A percentile compares a stretch with the other conserved stretches of the same genome.
phyloP scores from a whole-genome alignment of 2,888 invertebrate species.

The Drosophila niveifrons region DNA sequence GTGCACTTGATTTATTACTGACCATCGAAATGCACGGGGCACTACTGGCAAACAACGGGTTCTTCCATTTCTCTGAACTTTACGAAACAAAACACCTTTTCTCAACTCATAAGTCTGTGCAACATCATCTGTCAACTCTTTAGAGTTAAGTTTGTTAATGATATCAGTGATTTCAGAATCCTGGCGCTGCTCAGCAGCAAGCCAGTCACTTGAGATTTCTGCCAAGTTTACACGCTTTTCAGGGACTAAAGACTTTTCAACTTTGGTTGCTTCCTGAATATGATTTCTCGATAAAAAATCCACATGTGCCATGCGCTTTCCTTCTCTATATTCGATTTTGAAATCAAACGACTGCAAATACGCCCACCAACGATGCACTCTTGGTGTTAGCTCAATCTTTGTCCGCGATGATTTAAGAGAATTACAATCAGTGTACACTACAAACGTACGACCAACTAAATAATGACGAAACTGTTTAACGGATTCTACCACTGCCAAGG shows the following conservation, averaged over 20 bases:
- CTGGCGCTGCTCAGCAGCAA: slow-evolving; percentile 15
- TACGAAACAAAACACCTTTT: slow-evolving; percentile 7
- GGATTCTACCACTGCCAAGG: slow-evolving; percentile 43
- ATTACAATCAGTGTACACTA: slow-evolving; percentile 25
- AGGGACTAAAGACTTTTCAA: slow-evolving; percentile 5
- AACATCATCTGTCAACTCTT: slow-evolving; percentile 12
- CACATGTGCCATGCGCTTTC: slow-evolving; percentile 5
- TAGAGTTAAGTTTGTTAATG: slow-evolving; percentile 7
- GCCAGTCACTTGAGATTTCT: slow-evolving; percentile 33
- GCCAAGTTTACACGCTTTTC: slow-evolving; percentile 17
- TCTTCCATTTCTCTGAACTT: background rate
- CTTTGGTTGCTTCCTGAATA: background rate
- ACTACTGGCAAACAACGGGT: slow-evolving; percentile 11
- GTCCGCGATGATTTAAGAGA: slow-evolving; percentile 1
- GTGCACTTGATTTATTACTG: slow-evolving; percentile 21
- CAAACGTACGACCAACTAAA: slow-evolving; percentile 22
- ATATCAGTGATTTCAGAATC: slow-evolving; percentile 7
- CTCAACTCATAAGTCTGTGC: slow-evolving; percentile 13
- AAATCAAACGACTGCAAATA: background rate
- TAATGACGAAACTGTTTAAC: slow-evolving; percentile 54
- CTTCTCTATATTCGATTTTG: background rate
- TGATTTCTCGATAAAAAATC: background rate
- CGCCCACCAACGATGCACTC: slow-evolving; percentile 1
- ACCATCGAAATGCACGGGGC: slow-evolving; percentile 6
- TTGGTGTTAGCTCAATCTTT: slow-evolving; percentile 2